Conservation (phyloP, 2,113 vertebrate genomes). For the Myrmophylax atrothorax region DNA sequence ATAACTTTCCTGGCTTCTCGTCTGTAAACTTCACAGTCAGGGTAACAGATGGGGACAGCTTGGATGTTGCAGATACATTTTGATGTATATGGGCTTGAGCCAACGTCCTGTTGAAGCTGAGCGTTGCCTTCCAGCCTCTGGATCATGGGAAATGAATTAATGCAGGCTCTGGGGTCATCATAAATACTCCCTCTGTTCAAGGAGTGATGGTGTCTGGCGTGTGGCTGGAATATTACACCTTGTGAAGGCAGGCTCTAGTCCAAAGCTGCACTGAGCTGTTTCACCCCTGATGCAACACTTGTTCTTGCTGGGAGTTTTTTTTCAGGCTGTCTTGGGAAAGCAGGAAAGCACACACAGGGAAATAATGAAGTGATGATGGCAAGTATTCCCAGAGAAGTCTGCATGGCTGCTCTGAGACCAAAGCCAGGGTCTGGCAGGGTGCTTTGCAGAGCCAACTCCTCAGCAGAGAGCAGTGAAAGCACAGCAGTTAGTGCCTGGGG, state of each 20-base stretch:
- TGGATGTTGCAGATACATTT: constrained; percentile 5
- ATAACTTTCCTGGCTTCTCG: neutral
- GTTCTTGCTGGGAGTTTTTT: neutral
- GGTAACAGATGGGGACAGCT: constrained; percentile 47
- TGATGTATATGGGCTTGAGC: neutral
- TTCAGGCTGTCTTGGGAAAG: neutral
- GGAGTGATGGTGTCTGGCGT: neutral
- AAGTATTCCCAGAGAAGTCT: fast-evolving
- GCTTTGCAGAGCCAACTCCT: neutral
- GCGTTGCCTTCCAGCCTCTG: constrained; percentile 2
- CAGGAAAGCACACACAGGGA: neutral
- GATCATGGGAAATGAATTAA: neutral
- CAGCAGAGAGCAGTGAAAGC: neutral
- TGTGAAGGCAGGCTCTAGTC: neutral
- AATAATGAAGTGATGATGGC: fast-evolving
- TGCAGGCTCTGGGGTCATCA: constrained; percentile 1
- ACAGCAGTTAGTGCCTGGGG: fast-evolving
- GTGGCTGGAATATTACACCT: neutral
- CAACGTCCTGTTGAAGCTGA: constrained; percentile 2
- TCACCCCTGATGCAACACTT: neutral
- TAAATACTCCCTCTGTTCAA: neutral
- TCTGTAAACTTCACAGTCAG: constrained; percentile 13
- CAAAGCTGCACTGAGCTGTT: neutral
- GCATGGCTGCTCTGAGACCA: fast-evolving
- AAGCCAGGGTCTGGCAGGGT: neutral